Conservation (phyloP, 2,888 invertebrate species). For the Ethmia dodecea region DNA sequence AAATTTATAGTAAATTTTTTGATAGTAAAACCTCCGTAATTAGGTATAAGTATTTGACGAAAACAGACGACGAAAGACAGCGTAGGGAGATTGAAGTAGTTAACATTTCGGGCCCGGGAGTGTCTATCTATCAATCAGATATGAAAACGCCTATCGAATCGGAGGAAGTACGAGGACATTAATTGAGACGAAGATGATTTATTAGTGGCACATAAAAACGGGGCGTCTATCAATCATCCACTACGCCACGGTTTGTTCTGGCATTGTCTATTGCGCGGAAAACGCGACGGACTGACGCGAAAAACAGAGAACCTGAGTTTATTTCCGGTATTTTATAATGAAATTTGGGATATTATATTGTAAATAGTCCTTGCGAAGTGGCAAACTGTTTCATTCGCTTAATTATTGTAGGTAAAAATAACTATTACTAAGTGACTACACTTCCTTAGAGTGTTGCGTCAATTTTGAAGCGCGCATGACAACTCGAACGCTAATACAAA, state of each 20-base stretch:
- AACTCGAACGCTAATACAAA: too few species aligned
- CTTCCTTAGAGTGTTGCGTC: too few species aligned
- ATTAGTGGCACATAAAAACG: slow-evolving; percentile 35
- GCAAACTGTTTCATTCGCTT: too few species aligned
- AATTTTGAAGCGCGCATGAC: too few species aligned
- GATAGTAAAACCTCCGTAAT: slow-evolving; percentile 4
- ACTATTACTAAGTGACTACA: too few species aligned
- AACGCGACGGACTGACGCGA: slow-evolving; percentile 14
- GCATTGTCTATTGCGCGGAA: slow-evolving; percentile 25
- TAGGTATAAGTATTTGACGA: too few species aligned
- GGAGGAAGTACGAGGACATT: slow-evolving; percentile 32
- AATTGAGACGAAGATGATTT: slow-evolving; percentile 43
- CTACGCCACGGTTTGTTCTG: slow-evolving; percentile 17
- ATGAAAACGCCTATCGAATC: slow-evolving; percentile 30
- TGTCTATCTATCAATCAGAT: slow-evolving; percentile 35
- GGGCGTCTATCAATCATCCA: slow-evolving; percentile 34
- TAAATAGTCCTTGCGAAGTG: too few species aligned
- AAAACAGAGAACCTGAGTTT: slow-evolving; percentile 13
- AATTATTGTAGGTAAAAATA: too few species aligned
- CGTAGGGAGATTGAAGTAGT: slow-evolving; percentile 8
- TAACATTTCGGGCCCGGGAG: neutral
- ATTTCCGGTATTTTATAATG: neutral
- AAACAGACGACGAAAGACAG: slow-evolving; percentile 10
- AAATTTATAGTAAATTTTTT: too few species aligned
- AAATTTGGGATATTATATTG: too few species aligned